A percentile compares a stretch with the other conserved stretches of the same genome.
Evolutionary conservation across 2,888 invertebrate genomes (phyloP).

Genomic region (Heliconius sara): DNA sequence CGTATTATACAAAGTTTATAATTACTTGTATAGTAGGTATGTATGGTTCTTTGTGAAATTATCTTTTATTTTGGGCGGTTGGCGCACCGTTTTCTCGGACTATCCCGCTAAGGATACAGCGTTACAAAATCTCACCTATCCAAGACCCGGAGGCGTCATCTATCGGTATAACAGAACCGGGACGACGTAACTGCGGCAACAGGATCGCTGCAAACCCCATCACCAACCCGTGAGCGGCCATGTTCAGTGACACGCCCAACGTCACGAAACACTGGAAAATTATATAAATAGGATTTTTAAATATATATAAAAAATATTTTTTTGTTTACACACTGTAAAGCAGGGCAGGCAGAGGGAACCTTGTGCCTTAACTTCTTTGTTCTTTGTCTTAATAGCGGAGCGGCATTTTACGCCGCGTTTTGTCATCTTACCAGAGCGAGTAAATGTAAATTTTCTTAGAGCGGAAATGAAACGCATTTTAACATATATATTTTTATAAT

Average conservation of each 20-base stretch:
- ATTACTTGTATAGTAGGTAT: neutral
- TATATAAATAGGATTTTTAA: neutral
- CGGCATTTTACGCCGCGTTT: too few species aligned
- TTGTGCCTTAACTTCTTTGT: too few species aligned
- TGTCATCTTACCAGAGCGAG: too few species aligned
- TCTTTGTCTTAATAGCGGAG: too few species aligned
- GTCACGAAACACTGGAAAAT: conserved; percentile 63
- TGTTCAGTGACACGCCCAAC: conserved; percentile 63
- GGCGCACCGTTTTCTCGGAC: too few species aligned
- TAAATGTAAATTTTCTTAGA: too few species aligned
- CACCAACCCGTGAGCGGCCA: conserved; percentile 62
- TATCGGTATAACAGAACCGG: conserved; percentile 66
- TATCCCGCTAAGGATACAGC: too few species aligned
- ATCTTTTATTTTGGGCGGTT: neutral
- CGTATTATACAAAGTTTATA: neutral
- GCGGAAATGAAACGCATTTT: too few species aligned
- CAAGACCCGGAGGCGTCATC: conserved; percentile 78
- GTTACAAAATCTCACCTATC: conserved; percentile 68
- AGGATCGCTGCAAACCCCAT: conserved; percentile 84
- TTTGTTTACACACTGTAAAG: too few species aligned
- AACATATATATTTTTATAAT: too few species aligned
- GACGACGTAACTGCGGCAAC: conserved; percentile 79
- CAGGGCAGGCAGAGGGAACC: too few species aligned
- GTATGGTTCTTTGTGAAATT: neutral
- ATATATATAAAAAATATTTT: neutral